Evolutionary conservation across 2,113 vertebrate species (phyloP), one percentile per base, ranked within the genome.

Genomic region (Ptychochromis oligacanthus): DNA sequence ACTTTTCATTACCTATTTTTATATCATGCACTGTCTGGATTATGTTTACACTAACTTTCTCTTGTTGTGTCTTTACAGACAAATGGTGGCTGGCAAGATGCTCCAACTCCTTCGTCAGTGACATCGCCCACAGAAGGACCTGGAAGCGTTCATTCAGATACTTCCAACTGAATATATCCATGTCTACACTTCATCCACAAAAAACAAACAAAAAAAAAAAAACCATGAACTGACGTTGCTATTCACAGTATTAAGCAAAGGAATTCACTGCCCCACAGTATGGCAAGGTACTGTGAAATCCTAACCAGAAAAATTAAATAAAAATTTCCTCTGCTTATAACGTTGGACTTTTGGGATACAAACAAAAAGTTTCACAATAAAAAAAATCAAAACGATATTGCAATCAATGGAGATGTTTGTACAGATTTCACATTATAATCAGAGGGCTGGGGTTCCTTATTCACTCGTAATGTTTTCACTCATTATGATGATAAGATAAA

Each of bases 91-190:
- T 99, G 98, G 98, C 98, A 99, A 95, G 98, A 99, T 92, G 98
- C 98, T 94, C 97, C 98, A 83, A 99, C 98, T 96, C 98, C 98
- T 86, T 99, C 98, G 79, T 99, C 98, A 92, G 97, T 99, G 96
- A 99, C 98, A 95, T 99, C 98, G 93, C 98, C 98, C 94, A 99
- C 98, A 96, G 98, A 99, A 99, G 98, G 98, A 96, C 98, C 98
- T 87, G 98, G 98, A 94, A 99, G 98, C 84, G 98, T 99, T 93
- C 98, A 99, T 96, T 99, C 98, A 93, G 98, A 99, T 96, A 99
- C 98, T 95, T 99, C 98, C 97, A 99, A 99, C 97, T 99, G 97
- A 95, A 93, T 88, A 82, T 54, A 82, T 89, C 90, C 89, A 97
- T 97, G 96, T 96, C 94, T 93, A 91, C 94, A 93, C 95, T 95